These are phyloP conservation scores for Rhinoptilus africanus DNA, from an alignment of 2,113 vertebrate species.

Conservation along the genomic window DNA sequence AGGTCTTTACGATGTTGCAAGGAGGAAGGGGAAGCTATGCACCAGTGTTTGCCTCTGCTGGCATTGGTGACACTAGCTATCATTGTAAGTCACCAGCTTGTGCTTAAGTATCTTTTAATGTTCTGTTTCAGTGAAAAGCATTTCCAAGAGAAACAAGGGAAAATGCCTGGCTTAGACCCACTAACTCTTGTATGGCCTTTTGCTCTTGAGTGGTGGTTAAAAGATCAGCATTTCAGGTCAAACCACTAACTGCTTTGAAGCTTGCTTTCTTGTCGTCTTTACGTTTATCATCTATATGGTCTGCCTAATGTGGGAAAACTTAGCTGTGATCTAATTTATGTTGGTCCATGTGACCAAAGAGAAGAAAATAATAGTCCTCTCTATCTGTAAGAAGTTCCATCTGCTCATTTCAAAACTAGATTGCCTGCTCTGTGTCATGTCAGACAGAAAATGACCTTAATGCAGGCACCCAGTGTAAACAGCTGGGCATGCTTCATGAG, in stretches of 20 bases:
- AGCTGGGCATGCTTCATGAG: neutral
- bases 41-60: neutral
- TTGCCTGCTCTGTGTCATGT: neutral
- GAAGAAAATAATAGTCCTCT: neutral
- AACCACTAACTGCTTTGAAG: slow-evolving; percentile 38
- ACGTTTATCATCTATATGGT: slow-evolving; percentile 24
- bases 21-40: neutral
- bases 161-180: slow-evolving; percentile 24
- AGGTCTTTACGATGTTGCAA: neutral
- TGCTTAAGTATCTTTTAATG: neutral
- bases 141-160: slow-evolving; percentile 50
- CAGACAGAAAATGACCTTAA: neutral
- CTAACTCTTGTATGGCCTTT: slow-evolving; percentile 5
- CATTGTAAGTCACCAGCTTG: neutral
- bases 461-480: neutral
- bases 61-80: neutral
- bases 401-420: slow-evolving; percentile 7
- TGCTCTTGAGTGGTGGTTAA: slow-evolving; percentile 24
- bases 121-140: neutral
- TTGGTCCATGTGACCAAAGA: neutral
- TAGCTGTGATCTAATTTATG: slow-evolving; percentile 41
- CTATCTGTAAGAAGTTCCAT: slow-evolving; percentile 18
- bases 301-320: slow-evolving; percentile 38
- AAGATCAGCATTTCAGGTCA: slow-evolving; percentile 48
- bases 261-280: neutral